Base-by-base conservation (phyloP, 2,888 invertebrate genomes). In the Himalopsyche anomala region DNA sequence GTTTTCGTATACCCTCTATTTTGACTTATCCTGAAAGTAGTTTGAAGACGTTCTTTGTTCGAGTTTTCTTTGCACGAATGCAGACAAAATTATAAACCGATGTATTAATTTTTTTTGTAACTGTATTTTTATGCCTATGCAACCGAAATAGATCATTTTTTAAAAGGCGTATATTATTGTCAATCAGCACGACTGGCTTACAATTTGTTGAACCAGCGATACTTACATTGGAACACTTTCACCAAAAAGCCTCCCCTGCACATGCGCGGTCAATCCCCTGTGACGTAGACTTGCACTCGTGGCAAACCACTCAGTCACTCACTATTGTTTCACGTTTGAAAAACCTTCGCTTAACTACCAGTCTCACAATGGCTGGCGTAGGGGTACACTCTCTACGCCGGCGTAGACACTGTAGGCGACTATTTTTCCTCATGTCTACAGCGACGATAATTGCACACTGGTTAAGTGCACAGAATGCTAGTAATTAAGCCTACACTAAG, bases 341-440 rank as follows among this genome's bases (percentile, higher is more conserved):
- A 82, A 85, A 82, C 45, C 87, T 42, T 40, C 83, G 81, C 80
- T 51, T 62, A 42, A 85, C 80, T 80, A 83, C 55, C 87, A 83
- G 87, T 85, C 85, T 83, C 81, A 83, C 83, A 62, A 81, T 80
- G 69, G 79, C 85, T 56, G 62, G 82, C 84, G 85, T 62, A 79
- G 80, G 81, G 82, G 36, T 51, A 51, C 12, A 40, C 62, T 19
- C 62, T 38, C 84, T 84, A 55, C 80, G 80, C 28, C 19, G 36
- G 42, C 42, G 36, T 51, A 81, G 62, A 62, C 62, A 19, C 19
- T 4, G 51, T 51, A 51, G 62, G 62, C 62, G 19, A 19, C 2
- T 19, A 62, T n/a, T n/a, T 80, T 80, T 36, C 40, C 80, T n/a
- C 38, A 56, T 62, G 82, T 82, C 82, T 82, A 82, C 82, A 15